Evolutionary conservation across 2,113 vertebrate species (phyloP).

Genomic region (Papio anubis): DNA sequence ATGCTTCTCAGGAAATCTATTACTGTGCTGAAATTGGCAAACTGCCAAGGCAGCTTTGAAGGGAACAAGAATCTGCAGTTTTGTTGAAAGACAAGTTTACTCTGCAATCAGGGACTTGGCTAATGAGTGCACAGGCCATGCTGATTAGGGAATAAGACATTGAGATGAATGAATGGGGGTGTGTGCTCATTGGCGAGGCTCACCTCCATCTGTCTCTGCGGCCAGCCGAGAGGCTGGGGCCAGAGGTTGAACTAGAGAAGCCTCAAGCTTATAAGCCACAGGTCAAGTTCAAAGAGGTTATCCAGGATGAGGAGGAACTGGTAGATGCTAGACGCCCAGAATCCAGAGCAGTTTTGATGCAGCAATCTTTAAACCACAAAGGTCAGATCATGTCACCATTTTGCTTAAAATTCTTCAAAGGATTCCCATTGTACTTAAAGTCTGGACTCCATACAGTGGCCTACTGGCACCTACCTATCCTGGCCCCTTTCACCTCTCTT

Average conservation of each 20-base stretch:
- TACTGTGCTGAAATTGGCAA: neutral
- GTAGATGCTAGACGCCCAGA: neutral
- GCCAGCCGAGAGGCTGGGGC: neutral
- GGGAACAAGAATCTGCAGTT: conserved; percentile 32
- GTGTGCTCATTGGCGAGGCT: neutral
- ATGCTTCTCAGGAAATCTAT: conserved; percentile 32
- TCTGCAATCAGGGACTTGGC: neutral
- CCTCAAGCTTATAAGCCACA: neutral
- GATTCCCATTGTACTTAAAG: neutral
- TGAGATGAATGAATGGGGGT: neutral
- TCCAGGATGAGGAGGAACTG: neutral
- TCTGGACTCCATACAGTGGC: neutral
- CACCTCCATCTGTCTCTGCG: neutral
- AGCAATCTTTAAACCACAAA: neutral
- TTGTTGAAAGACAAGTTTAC: conserved; percentile 33
- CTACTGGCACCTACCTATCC: neutral
- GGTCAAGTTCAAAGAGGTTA: neutral
- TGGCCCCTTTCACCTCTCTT: neutral
- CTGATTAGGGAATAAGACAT: neutral
- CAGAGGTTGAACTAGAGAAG: neutral
- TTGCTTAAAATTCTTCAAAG: neutral
- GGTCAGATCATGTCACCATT: neutral
- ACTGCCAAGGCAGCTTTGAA: conserved; percentile 27
- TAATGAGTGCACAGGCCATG: neutral
- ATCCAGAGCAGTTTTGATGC: neutral